A percentile compares a stretch with the other conserved stretches of the same genome.
phyloP scores from a whole-genome alignment of 2,797 vertebrate species.

The Pterois miles region DNA sequence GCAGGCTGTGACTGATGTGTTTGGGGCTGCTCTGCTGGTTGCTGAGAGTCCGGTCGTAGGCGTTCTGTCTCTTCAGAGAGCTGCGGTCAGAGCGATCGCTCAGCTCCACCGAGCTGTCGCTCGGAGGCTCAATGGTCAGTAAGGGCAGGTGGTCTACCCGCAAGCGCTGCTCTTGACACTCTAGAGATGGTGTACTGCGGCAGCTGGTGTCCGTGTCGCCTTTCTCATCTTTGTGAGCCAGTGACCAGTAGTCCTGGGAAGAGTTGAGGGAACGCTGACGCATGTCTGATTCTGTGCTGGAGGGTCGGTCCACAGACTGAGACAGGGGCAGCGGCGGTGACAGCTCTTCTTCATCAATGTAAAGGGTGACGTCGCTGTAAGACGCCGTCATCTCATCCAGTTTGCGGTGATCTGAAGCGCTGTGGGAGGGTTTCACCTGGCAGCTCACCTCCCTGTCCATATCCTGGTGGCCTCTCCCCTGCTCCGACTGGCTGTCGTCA shows the following conservation, averaged over 20 bases:
- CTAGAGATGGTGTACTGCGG: constrained; percentile 92
- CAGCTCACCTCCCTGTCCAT: constrained; percentile 83
- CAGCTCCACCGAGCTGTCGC: constrained; percentile 95
- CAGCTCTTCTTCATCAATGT: constrained; percentile 97
- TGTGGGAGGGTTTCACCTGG: constrained; percentile 83
- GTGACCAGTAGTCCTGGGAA: constrained; percentile 93
- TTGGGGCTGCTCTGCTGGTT: constrained; percentile 93
- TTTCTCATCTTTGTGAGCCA: constrained; percentile 92
- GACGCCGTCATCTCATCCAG: constrained; percentile 96
- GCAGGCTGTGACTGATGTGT: constrained; percentile 85
- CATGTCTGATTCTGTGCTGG: constrained; percentile 90
- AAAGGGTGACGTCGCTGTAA: constrained; percentile 96
- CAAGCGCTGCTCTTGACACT: constrained; percentile 90
- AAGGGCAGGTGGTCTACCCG: constrained; percentile 91
- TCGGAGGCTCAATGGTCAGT: constrained; percentile 94
- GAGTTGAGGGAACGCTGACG: constrained; percentile 87
- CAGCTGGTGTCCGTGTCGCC: constrained; percentile 93
- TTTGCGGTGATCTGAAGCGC: constrained; percentile 84
- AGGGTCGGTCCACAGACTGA: constrained; percentile 87
- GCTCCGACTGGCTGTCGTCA: constrained; percentile 85
- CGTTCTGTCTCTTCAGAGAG: constrained; percentile 90
- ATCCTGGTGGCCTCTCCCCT: constrained; percentile 81
- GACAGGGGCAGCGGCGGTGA: constrained; percentile 91
- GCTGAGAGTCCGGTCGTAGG: constrained; percentile 81
- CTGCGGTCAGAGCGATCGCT: constrained; percentile 94